phyloP scores from a whole-genome alignment of 2,113 vertebrate species.

The Gyps fulvus region DNA sequence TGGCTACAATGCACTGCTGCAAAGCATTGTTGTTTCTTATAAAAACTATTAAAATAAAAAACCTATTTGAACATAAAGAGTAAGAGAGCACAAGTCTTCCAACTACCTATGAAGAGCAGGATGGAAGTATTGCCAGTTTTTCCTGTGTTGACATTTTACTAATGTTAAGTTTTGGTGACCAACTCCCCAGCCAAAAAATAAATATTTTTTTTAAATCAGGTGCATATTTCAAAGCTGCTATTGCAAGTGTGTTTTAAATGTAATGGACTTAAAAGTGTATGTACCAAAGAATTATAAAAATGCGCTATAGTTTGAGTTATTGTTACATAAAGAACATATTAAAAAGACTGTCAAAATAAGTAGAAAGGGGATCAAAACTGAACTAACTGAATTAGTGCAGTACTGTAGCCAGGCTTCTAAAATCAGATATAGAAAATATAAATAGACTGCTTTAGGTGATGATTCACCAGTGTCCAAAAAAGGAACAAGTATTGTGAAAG shows the following conservation, averaged over 20 bases:
- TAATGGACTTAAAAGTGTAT: conserved; percentile 68
- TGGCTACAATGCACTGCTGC: conserved; percentile 82
- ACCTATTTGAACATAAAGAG: conserved; percentile 54
- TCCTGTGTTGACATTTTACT: conserved; percentile 67
- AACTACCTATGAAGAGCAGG: conserved; percentile 61
- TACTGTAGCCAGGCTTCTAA: conserved; percentile 87
- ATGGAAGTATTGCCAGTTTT: conserved; percentile 71
- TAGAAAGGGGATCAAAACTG: conserved; percentile 75
- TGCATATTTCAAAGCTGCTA: conserved; percentile 77
- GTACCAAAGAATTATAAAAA: conserved; percentile 74
- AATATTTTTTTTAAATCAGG: conserved; percentile 65
- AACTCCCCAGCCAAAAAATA: conserved; percentile 78
- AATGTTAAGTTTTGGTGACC: conserved; percentile 69
- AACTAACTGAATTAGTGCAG: conserved; percentile 81
- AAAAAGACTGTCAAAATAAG: conserved; percentile 74
- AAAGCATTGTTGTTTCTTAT: conserved; percentile 76
- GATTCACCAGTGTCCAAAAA: conserved; percentile 88
- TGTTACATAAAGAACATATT: conserved; percentile 67
- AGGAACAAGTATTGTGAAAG: conserved; percentile 76
- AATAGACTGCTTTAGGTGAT: conserved; percentile 85
- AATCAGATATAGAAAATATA: conserved; percentile 89
- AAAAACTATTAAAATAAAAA: conserved; percentile 73
- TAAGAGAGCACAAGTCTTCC: conserved; percentile 68
- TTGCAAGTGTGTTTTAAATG: conserved; percentile 71
- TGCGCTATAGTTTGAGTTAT: conserved; percentile 59